Evolutionary conservation across 2,888 invertebrate species (phyloP).

Genomic region (Lithodes maja): DNA sequence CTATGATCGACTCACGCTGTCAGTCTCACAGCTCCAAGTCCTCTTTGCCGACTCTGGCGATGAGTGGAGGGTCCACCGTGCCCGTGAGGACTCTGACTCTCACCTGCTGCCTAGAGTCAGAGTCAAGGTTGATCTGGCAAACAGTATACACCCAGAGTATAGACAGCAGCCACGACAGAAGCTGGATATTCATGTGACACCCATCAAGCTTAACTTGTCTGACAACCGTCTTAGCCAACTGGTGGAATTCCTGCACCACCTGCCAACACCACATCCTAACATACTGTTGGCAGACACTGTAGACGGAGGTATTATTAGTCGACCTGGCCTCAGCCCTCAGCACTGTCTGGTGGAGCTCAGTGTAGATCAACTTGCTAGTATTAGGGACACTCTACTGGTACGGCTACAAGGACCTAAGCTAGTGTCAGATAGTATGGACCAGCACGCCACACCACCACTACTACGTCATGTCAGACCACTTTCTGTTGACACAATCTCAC

Average conservation of each 20-base stretch:
- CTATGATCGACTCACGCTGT: constrained; percentile 85
- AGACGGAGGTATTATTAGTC: constrained; percentile 4
- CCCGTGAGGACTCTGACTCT: constrained; percentile 83
- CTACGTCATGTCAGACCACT: constrained; percentile 59
- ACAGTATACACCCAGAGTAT: constrained; percentile 84
- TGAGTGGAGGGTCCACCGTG: constrained; percentile 84
- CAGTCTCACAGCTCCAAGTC: constrained; percentile 82
- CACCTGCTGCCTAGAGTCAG: constrained; percentile 84
- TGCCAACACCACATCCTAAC: constrained; percentile 64
- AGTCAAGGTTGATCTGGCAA: constrained; percentile 82
- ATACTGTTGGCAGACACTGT: constrained; percentile 49
- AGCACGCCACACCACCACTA: constrained; percentile 52
- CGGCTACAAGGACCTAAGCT: constrained; percentile 29
- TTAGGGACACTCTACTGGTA: constrained; percentile 42
- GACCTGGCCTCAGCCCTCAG: constrained; percentile 21
- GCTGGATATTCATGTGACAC: constrained; percentile 67
- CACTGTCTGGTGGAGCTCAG: constrained; percentile 47
- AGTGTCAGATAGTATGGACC: constrained; percentile 33
- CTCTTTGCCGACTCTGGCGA: constrained; percentile 81
- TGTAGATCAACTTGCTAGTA: constrained; percentile 35
- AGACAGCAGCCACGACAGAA: constrained; percentile 79
- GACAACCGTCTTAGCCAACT: constrained; percentile 66
- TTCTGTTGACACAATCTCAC: constrained; percentile 68
- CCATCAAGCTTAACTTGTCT: constrained; percentile 67
- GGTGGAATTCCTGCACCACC: constrained; percentile 64